Conservation (phyloP, 2,888 invertebrate species). For the Hyppa rectilinea region DNA sequence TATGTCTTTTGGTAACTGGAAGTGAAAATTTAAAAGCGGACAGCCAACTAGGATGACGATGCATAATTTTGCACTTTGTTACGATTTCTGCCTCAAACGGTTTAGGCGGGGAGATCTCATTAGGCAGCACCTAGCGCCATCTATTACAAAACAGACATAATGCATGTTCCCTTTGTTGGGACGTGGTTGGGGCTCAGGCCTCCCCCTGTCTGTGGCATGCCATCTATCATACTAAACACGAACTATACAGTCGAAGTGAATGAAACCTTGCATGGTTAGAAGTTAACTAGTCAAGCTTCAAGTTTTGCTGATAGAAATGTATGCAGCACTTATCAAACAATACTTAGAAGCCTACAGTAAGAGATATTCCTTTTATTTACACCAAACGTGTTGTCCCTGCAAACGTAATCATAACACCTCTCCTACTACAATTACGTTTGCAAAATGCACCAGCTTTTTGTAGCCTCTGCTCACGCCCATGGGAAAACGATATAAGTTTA, state of each 20-base stretch:
- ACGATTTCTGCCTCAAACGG: slow-evolving; percentile 1
- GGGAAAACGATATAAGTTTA: too few species aligned
- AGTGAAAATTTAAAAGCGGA: slow-evolving; percentile 50
- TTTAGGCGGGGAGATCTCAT: neutral
- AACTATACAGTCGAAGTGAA: slow-evolving; percentile 8
- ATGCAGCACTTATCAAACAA: neutral
- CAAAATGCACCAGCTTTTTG: too few species aligned
- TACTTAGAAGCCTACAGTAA: too few species aligned
- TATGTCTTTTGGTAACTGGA: slow-evolving; percentile 29
- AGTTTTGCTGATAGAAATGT: neutral
- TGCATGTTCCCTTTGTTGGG: neutral
- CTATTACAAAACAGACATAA: neutral
- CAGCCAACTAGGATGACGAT: slow-evolving; percentile 2
- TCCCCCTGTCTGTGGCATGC: neutral
- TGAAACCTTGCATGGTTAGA: neutral
- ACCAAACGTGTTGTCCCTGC: too few species aligned
- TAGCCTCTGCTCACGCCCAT: neutral
- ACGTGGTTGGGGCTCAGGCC: neutral
- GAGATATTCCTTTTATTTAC: too few species aligned
- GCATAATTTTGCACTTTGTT: slow-evolving; percentile 19
- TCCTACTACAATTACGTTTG: too few species aligned
- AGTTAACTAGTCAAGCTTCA: neutral
- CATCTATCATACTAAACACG: slow-evolving; percentile 20
- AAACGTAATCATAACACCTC: too few species aligned
- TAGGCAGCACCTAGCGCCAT: slow-evolving; percentile 19